These are phyloP conservation scores for Siniperca obscura DNA, from an alignment of 2,797 vertebrate species.

Conservation along the genomic window DNA sequence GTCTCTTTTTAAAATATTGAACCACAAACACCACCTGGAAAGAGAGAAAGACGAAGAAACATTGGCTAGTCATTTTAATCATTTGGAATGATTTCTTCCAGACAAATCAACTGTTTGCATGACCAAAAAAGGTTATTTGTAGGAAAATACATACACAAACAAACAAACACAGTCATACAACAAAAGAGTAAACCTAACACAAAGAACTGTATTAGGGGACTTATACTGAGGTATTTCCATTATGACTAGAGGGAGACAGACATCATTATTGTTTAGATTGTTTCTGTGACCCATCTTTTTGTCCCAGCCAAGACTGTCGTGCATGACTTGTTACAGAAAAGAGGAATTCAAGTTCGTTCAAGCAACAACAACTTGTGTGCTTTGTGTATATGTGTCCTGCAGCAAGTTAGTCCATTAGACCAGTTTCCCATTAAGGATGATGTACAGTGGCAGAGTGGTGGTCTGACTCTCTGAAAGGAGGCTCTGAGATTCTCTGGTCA, in stretches of 20 bases:
- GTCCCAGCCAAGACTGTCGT: not conserved
- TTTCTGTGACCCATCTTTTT: constrained; percentile 39
- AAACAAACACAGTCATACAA: not conserved
- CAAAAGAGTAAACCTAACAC: not conserved
- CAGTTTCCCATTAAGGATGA: not conserved
- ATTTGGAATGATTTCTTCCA: not conserved
- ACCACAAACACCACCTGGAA: constrained; percentile 93
- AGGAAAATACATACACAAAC: not conserved
- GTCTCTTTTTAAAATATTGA: constrained; percentile 92
- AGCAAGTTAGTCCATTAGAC: constrained; percentile 64
- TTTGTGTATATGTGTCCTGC: constrained; percentile 43
- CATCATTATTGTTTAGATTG: not conserved
- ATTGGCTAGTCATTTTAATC: not conserved
- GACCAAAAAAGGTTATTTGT: not conserved
- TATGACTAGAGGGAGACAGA: constrained; percentile 6
- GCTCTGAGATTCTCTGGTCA: not conserved
- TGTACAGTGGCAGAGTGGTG: not conserved
- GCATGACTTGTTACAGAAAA: constrained; percentile 19
- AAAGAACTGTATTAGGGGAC: not conserved
- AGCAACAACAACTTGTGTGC: constrained; percentile 27
- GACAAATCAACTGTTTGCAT: not conserved
- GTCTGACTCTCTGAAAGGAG: not conserved
- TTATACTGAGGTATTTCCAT: too few relatives aligned
- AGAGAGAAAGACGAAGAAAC: not conserved
- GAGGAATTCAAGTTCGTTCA: constrained; percentile 43